These are phyloP conservation scores for Thalassoma bifasciatum DNA, from an alignment of 2,113 vertebrate genomes.

Conservation along the genomic window DNA sequence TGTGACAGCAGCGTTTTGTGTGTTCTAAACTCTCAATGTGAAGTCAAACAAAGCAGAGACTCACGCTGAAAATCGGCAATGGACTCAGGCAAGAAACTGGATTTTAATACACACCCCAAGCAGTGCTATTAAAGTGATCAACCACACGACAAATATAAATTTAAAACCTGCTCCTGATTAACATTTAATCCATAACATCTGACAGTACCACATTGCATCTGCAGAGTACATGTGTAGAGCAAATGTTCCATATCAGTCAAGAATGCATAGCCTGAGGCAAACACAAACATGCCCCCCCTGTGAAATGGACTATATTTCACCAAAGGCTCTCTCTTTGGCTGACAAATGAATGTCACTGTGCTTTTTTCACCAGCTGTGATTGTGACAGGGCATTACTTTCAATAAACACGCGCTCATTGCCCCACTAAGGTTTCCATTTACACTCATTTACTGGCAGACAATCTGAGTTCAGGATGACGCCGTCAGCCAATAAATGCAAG, in stretches of 20 bases:
- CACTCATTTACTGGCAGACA: constrained; percentile 67
- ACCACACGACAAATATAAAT: constrained; percentile 7
- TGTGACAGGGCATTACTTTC: constrained; percentile 73
- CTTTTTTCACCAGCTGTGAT: constrained; percentile 67
- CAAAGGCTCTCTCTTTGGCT: constrained; percentile 46
- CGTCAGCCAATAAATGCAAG: constrained; percentile 61
- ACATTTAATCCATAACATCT: constrained; percentile 30
- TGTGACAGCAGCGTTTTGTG: not conserved
- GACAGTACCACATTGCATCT: constrained; percentile 11
- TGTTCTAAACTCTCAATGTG: not conserved
- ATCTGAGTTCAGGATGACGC: constrained; percentile 66
- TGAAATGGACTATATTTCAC: constrained; percentile 51
- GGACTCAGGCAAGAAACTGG: not conserved
- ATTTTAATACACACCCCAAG: not conserved
- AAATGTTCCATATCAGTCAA: constrained; percentile 35
- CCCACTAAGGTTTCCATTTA: constrained; percentile 71
- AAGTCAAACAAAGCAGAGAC: not conserved
- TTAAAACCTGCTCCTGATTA: constrained; percentile 14
- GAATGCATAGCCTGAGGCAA: constrained; percentile 29
- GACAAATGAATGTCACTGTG: constrained; percentile 61
- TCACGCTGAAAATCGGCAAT: not conserved
- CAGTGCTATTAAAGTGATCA: not conserved
- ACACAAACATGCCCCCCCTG: constrained; percentile 31
- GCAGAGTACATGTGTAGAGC: constrained; percentile 25
- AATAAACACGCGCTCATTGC: constrained; percentile 74